Base-by-base conservation (phyloP, 2,113 vertebrate genomes). In the Anhinga anhinga region DNA sequence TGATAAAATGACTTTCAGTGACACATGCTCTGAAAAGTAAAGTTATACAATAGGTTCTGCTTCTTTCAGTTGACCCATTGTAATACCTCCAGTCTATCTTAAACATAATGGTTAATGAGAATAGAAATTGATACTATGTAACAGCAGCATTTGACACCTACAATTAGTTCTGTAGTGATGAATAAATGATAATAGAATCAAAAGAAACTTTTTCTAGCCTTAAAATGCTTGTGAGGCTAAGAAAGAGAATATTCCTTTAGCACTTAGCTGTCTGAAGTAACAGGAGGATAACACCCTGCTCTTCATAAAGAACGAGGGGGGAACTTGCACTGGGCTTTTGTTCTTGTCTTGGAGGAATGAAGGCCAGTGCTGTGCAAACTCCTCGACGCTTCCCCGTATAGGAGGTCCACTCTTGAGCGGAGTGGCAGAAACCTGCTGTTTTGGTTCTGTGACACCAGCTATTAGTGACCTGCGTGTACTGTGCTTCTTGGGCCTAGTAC, bases 391-490 rank as follows among this genome's bases (percentile, higher is more conserved):
- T 82, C 27, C 18, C 34, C 4, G 3, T 7, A 8, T 19, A 38
- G 38, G 50, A 56, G 23, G 4, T 53, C 45, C 13, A 0, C 15
- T 58, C 16, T 29, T 0, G 5, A 49, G 45, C 67, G 21, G 26
- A n/a, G 52, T 7, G n/a, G 63, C 50, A 73, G 63, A 44, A 81
- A 55, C 26, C 66, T 73, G 10, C 53, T 14, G 12, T 4, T 73
- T 53, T n/a, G 63, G 22, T 55, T 63, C 58, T 84, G 86, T 81
- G 59, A 23, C 50, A 50, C 20, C 49, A 72, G 19, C 25, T 73
- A 0, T 23, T 38, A 56, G 66, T 2, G 19, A 77, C 67, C 67
- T 81, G 18, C 0, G 0, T n/a, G 29, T 44, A 8, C 44, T 61
- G 34, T 47, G 36, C 42, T 78, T 44, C 72, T 55, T 42, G 38